These are phyloP conservation scores for Alosa alosa DNA, from an alignment of 2,113 vertebrate genomes.

Conservation along the genomic window DNA sequence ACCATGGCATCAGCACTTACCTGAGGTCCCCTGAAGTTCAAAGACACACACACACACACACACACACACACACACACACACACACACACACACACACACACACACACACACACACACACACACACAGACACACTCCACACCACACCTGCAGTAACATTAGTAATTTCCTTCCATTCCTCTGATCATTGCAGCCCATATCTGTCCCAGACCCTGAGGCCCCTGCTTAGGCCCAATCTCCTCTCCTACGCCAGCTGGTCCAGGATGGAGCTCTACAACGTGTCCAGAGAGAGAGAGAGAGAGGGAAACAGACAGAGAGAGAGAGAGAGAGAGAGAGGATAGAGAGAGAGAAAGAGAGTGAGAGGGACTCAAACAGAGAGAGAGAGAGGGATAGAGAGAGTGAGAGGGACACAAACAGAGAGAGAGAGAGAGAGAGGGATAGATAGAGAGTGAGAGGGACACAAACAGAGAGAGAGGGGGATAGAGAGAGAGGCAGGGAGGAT, in stretches of 20 bases:
- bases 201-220: background rate
- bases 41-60: background rate
- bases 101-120: background rate
- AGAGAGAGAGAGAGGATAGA: too few relatives aligned
- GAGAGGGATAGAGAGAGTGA: too few relatives aligned
- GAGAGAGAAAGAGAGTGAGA: too few relatives aligned
- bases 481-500: background rate
- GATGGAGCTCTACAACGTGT: background rate
- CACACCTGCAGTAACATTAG: background rate
- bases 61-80: background rate
- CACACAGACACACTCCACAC: background rate
- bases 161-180: background rate
- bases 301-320: background rate
- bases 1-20: conserved; percentile 4
- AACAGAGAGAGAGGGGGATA: conserved; percentile 14
- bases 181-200: background rate
- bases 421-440: background rate
- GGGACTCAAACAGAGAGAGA: too few relatives aligned
- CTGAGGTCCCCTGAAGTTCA: background rate
- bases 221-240: too few relatives aligned
- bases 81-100: background rate
- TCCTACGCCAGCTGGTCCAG: background rate
- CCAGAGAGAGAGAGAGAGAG: background rate
- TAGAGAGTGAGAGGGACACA: background rate
- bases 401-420: background rate